Conservation (phyloP, 2,113 vertebrate species). For the Candoia aspera region DNA sequence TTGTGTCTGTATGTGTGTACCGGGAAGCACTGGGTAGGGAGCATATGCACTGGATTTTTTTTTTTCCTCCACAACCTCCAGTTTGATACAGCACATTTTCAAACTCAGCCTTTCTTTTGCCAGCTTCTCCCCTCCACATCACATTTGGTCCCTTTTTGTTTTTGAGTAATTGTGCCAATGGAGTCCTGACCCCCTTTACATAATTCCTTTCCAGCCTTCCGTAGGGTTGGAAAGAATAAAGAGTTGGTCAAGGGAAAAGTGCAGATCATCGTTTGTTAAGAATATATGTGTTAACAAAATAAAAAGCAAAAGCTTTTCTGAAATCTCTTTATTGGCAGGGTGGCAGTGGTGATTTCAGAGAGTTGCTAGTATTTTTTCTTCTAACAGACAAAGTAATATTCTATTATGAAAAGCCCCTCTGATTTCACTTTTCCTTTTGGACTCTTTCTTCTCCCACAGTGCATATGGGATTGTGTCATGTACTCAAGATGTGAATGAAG, state of each 20-base stretch:
- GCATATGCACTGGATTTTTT: not conserved
- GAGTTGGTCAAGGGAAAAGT: not conserved
- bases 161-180: not conserved
- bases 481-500: too few relatives aligned
- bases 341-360: not conserved
- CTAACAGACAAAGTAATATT: not conserved
- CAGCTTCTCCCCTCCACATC: not conserved
- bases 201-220: not conserved
- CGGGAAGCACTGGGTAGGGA: not conserved
- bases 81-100: not conserved
- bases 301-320: not conserved
- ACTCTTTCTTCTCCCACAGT: not conserved
- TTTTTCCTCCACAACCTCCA: not conserved
- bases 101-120: not conserved
- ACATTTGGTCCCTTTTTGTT: not conserved
- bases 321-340: not conserved
- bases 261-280: not conserved
- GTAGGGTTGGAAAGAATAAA: not conserved
- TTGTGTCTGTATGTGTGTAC: not conserved
- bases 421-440: not conserved
- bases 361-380: not conserved
- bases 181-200: not conserved
- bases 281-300: not conserved
- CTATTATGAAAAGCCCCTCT: not conserved
- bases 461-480: too few relatives aligned